Conservation (phyloP, 1,140 invertebrate species). For the Ridgeia piscesae region DNA sequence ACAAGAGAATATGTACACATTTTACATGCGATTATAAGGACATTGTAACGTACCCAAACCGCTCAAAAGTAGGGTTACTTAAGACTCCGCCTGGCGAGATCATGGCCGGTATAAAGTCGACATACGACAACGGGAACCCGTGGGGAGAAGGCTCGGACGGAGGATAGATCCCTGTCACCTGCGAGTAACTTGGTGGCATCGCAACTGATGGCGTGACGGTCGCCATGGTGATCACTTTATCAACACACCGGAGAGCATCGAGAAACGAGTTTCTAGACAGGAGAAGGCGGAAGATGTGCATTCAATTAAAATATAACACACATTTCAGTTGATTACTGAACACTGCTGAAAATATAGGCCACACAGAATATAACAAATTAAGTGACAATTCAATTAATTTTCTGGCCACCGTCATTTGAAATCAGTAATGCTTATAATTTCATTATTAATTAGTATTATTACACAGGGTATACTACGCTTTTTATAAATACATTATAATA, state of each 20-base stretch:
- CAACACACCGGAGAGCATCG: background rate
- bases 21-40: no score
- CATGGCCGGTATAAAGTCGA: background rate
- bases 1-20: no score
- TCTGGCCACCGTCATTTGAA: no score
- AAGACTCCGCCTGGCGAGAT: background rate
- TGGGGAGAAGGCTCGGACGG: background rate
- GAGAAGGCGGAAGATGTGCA: background rate
- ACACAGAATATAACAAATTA: no score
- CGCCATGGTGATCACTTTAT: background rate
- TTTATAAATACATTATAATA: no score
- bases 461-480: no score
- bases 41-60: no score
- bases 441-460: no score
- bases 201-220: background rate
- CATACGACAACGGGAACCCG: background rate
- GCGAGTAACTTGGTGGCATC: background rate
- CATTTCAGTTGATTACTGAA: background rate
- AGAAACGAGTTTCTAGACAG: background rate
- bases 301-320: background rate
- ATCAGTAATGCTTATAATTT: no score
- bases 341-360: background rate
- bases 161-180: background rate
- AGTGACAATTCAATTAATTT: no score
- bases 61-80: no score